A percentile compares a stretch with the other conserved stretches of the same genome.
phyloP scores from a whole-genome alignment of 2,797 vertebrate species.

The Eulemur albifrons region DNA sequence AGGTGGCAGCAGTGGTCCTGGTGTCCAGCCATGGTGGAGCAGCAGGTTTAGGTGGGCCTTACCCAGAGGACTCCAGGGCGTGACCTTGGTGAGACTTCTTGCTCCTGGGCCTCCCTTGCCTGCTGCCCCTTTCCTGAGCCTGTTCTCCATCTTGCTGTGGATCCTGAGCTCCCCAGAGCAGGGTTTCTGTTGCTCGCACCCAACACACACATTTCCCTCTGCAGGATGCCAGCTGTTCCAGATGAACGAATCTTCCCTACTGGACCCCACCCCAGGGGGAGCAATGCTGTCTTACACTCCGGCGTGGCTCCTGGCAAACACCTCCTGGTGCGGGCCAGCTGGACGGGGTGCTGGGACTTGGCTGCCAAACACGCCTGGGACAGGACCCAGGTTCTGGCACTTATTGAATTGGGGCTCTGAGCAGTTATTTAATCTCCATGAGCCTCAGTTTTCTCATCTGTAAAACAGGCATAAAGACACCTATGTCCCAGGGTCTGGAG shows the following conservation, averaged over 20 bases:
- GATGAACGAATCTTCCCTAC: neutral
- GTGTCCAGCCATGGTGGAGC: neutral
- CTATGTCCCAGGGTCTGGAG: neutral
- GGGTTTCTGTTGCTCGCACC: neutral
- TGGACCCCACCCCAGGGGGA: neutral
- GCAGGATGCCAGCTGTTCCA: neutral
- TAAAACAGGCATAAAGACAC: neutral
- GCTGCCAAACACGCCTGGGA: neutral
- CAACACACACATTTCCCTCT: neutral
- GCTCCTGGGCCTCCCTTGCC: neutral
- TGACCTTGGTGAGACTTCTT: neutral
- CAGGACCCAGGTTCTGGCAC: neutral
- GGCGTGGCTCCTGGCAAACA: neutral
- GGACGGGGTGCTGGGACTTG: neutral
- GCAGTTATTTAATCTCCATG: neutral
- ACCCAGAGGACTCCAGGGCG: rapidly evolving
- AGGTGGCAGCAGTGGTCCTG: neutral
- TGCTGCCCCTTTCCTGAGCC: neutral
- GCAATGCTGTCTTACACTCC: neutral
- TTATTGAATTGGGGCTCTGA: neutral
- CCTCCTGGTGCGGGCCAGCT: too few relatives aligned
- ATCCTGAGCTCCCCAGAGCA: neutral
- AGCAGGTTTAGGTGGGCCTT: neutral
- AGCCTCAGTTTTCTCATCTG: neutral
- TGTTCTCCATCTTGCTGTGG: neutral